These are phyloP conservation scores for Theodoxus fluviatilis DNA, from an alignment of 2,888 invertebrate species.

Conservation along the genomic window DNA sequence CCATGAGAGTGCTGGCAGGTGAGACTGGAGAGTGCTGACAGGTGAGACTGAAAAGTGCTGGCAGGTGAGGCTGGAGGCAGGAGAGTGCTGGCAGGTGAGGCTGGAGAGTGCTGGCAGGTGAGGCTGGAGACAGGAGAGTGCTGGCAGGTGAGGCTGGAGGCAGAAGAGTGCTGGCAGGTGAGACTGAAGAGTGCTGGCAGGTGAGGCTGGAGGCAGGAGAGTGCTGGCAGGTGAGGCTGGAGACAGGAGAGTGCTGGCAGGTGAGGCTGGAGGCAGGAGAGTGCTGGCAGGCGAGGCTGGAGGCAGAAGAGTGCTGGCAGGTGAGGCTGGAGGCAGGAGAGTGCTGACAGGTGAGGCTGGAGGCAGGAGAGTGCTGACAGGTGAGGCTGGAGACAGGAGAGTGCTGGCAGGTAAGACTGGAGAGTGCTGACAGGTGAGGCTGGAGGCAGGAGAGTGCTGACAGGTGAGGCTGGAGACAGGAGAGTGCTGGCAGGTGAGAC, in stretches of 20 bases:
- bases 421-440: too few species aligned
- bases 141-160: too few species aligned
- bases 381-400: slow-evolving; percentile 77
- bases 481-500: slow-evolving; percentile 71
- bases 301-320: too few species aligned
- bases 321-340: slow-evolving; percentile 77
- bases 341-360: slow-evolving; percentile 69
- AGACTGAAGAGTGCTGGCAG: slow-evolving; percentile 1
- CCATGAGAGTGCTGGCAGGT: slow-evolving; percentile 75
- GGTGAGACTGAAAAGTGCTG: slow-evolving; percentile 77
- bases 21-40: slow-evolving; percentile 14
- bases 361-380: too few species aligned
- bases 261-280: slow-evolving; percentile 77
- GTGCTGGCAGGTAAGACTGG: slow-evolving; percentile 69
- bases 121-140: too few species aligned
- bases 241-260: too few species aligned
- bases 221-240: slow-evolving; percentile 69
- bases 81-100: background rate
- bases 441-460: slow-evolving; percentile 77
- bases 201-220: slow-evolving; percentile 77
- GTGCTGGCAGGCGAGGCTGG: slow-evolving; percentile 69
- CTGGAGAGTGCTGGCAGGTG: too few species aligned
- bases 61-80: slow-evolving; percentile 64
- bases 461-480: slow-evolving; percentile 73
- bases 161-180: slow-evolving; percentile 74